Evolutionary conservation across 1,140 invertebrate genomes (phyloP).

Genomic region (Apolygus lucorum): DNA sequence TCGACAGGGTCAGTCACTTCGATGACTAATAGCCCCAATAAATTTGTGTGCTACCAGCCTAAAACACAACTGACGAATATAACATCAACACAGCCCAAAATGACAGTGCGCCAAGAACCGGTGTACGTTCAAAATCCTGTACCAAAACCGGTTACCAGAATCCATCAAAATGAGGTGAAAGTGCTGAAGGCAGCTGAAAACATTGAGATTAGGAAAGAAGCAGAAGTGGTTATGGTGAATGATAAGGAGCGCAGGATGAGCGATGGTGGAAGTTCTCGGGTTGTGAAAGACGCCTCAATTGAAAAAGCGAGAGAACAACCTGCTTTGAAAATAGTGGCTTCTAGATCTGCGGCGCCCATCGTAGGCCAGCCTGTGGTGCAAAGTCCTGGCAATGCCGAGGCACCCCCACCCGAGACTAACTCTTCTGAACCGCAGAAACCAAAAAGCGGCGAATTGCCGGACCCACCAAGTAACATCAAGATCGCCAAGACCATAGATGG

Average conservation of each 20-base stretch:
- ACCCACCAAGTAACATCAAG: slow-evolving; percentile 95
- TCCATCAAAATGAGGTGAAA: too few species aligned
- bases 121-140: neutral
- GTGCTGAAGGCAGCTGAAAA: too few species aligned
- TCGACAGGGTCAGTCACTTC: neutral
- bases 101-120: neutral
- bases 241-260: too few species aligned
- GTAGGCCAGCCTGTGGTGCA: neutral
- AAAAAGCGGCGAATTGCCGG: slow-evolving; percentile 56
- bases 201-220: too few species aligned
- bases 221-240: too few species aligned
- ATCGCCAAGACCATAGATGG: slow-evolving; percentile 92
- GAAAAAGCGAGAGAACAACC: neutral
- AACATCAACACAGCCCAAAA: neutral
- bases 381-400: neutral
- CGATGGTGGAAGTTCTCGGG: neutral
- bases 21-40: neutral
- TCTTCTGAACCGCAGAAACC: neutral
- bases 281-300: neutral
- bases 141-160: too few species aligned
- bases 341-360: neutral
- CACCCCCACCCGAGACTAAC: neutral
- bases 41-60: neutral
- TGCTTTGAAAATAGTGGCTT: neutral
- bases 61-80: neutral